These are phyloP conservation scores for Calliphora vicina DNA, from an alignment of 1,140 invertebrate genomes.

Conservation along the genomic window DNA sequence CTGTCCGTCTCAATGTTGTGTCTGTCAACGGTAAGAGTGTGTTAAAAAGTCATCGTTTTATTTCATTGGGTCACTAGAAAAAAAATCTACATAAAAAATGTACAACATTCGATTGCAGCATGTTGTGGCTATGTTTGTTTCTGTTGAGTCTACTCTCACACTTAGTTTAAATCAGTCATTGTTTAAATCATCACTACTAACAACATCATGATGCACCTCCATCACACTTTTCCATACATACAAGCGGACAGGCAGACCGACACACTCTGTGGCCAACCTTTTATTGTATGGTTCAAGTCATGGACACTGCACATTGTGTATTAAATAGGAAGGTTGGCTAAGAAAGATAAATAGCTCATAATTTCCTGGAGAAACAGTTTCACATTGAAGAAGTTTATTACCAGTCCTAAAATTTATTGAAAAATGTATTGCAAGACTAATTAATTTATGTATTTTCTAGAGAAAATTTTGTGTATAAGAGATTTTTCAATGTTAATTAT, in stretches of 20 bases:
- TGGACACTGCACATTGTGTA: conserved; percentile 4
- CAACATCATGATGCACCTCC: background rate
- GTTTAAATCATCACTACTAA: background rate
- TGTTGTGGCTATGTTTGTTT: background rate
- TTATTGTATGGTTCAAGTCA: background rate
- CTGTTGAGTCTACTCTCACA: background rate
- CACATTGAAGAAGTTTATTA: too few species aligned
- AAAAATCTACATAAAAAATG: background rate
- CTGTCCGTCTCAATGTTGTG: background rate
- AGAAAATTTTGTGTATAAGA: too few species aligned
- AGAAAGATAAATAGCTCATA: too few species aligned
- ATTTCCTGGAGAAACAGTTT: too few species aligned
- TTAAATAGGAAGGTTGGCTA: background rate
- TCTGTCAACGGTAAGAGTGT: background rate
- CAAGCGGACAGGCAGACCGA: background rate
- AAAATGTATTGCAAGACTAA: too few species aligned
- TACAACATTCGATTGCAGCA: background rate
- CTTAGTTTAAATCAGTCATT: background rate
- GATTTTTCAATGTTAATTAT: too few species aligned
- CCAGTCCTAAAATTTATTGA: too few species aligned
- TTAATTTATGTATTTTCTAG: too few species aligned
- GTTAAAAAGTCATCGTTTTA: conserved; percentile 7
- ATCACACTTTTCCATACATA: background rate
- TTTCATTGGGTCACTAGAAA: background rate
- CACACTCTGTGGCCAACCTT: background rate